Percentiles rank a stretch among this genome's conserved stretches.
These are phyloP conservation scores for Ichneumoninae sp. DNA, from an alignment of 2,888 invertebrate species.

Conservation along the genomic window DNA sequence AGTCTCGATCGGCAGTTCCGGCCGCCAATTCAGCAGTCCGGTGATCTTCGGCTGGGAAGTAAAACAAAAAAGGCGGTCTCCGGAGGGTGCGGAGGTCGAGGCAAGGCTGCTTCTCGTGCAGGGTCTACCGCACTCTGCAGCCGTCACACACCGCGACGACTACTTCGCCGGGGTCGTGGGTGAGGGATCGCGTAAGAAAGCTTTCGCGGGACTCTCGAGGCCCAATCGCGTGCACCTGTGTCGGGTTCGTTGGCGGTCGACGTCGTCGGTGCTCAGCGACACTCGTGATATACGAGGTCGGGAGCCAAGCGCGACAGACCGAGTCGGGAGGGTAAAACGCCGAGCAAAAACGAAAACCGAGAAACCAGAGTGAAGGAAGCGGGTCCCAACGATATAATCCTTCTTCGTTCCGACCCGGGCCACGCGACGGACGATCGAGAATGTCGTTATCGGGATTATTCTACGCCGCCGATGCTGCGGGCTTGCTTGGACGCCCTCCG, in stretches of 20 bases:
- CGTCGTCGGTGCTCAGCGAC: constrained; percentile 66
- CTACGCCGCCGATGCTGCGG: constrained; percentile 27
- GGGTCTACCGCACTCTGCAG: neutral
- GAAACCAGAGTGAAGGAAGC: constrained; percentile 23
- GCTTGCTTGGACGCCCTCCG: constrained; percentile 43
- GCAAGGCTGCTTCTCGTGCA: neutral
- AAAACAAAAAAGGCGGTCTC: neutral
- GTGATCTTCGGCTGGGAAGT: neutral
- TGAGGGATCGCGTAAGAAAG: constrained; percentile 5
- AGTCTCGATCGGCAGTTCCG: constrained; percentile 37
- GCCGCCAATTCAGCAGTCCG: neutral
- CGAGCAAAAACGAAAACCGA: constrained; percentile 56
- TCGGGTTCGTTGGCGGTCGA: constrained; percentile 62
- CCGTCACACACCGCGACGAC: neutral
- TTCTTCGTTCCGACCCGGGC: constrained; percentile 68
- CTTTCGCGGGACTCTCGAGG: constrained; percentile 43
- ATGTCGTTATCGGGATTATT: constrained; percentile 67
- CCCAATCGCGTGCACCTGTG: constrained; percentile 71
- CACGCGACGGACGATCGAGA: constrained; percentile 59
- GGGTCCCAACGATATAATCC: constrained; percentile 66
- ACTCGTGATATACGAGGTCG: constrained; percentile 73
- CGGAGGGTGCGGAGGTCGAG: neutral
- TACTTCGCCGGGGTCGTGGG: neutral
- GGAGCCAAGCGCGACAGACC: constrained; percentile 54
- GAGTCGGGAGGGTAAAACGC: constrained; percentile 37